Conservation (phyloP, 2,113 vertebrate species). For the Plotosus lineatus region DNA sequence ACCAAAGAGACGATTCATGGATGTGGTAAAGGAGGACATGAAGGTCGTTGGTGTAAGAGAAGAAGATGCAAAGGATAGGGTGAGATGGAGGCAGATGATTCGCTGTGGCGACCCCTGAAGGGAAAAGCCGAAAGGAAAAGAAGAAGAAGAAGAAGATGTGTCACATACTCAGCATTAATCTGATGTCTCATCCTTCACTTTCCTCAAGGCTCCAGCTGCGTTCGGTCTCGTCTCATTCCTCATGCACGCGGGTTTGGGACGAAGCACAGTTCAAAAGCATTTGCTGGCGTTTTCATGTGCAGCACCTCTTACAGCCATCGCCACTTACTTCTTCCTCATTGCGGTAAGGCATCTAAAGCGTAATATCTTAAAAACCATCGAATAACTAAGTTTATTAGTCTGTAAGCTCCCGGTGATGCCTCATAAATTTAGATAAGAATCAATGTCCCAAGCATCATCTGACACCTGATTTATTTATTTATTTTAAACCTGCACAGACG, state of each 20-base stretch:
- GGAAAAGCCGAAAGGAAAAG: too few species aligned
- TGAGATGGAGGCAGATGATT: too few species aligned
- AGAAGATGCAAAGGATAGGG: too few species aligned
- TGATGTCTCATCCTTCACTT: neutral
- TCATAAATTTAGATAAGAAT: neutral
- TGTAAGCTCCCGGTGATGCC: neutral
- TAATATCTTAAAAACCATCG: too few species aligned
- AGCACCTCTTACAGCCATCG: conserved; percentile 72
- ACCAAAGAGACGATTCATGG: too few species aligned
- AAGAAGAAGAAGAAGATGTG: too few species aligned
- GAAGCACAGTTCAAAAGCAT: conserved; percentile 73
- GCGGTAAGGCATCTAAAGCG: conserved; percentile 58
- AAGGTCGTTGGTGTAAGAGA: too few species aligned
- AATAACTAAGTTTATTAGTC: too few species aligned
- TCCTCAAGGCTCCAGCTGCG: conserved; percentile 72
- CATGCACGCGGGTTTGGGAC: conserved; percentile 75
- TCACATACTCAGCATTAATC: too few species aligned
- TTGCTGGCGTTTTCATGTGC: conserved; percentile 76
- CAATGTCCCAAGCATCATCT: neutral
- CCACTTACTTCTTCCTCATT: conserved; percentile 72
- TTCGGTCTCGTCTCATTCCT: conserved; percentile 79
- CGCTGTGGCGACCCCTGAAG: too few species aligned
- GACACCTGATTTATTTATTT: neutral
- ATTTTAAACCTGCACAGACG: conserved; percentile 54
- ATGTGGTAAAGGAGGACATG: too few species aligned